phyloP scores from a whole-genome alignment of 2,888 invertebrate genomes.

The Coecobrya sp. region DNA sequence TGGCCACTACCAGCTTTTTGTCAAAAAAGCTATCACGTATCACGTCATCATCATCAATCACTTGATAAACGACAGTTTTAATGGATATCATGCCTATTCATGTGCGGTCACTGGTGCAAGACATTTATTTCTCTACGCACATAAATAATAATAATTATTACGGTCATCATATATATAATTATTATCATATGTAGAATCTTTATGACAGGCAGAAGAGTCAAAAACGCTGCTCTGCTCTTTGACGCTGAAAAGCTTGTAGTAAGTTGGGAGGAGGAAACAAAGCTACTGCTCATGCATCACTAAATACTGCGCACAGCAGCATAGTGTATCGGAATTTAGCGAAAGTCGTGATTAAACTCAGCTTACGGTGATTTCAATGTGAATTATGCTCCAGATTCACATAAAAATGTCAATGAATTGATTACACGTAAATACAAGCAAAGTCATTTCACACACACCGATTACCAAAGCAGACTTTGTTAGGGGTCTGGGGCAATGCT shows the following conservation, averaged over 20 bases:
- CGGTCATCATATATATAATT: conserved; percentile 9
- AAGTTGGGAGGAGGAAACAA: neutral
- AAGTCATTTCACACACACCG: neutral
- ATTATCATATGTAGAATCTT: neutral
- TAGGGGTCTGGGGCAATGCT: neutral
- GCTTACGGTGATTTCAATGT: neutral
- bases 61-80: conserved; percentile 60
- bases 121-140: conserved; percentile 31
- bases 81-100: conserved; percentile 22
- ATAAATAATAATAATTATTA: conserved; percentile 32
- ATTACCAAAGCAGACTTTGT: neutral
- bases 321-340: neutral
- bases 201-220: neutral
- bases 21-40: conserved; percentile 31
- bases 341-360: neutral
- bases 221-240: neutral
- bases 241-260: no score
- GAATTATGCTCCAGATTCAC: conserved; percentile 5
- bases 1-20: conserved; percentile 29
- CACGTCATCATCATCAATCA: conserved; percentile 65
- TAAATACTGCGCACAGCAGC: neutral
- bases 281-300: neutral
- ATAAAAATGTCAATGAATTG: neutral
- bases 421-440: neutral
- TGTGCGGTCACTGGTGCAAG: conserved; percentile 27